These are phyloP conservation scores for Acanthosepion pharaonis DNA, from an alignment of 2,888 invertebrate genomes.

Conservation along the genomic window DNA sequence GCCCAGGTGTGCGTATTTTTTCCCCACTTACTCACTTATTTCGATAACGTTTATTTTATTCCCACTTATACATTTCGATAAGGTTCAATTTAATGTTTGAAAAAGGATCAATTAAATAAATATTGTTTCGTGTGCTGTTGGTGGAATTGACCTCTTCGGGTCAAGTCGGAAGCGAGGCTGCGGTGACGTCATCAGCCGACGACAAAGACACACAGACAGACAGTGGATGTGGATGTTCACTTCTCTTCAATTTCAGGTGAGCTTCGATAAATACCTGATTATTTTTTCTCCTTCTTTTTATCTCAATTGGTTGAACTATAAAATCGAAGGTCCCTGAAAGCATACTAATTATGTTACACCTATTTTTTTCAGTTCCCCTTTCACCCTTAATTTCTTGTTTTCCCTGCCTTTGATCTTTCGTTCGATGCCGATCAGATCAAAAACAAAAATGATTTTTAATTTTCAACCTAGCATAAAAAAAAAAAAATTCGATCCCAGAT, in stretches of 20 bases:
- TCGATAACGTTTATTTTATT: too few species aligned
- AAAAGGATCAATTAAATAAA: neutral
- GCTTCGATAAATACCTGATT: neutral
- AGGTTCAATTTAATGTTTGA: neutral
- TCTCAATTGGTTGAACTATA: neutral
- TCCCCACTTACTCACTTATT: too few species aligned
- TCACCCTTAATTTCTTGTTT: neutral
- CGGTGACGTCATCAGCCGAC: slow-evolving; percentile 34
- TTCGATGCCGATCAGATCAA: neutral
- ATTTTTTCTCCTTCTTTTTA: neutral
- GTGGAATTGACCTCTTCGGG: neutral
- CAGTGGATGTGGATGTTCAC: slow-evolving; percentile 44
- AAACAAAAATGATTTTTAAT: neutral
- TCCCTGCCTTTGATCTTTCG: neutral
- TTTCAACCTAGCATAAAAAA: neutral
- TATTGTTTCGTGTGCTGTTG: neutral
- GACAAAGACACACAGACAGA: slow-evolving; percentile 42
- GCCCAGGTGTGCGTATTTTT: too few species aligned
- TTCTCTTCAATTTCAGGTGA: slow-evolving; percentile 34
- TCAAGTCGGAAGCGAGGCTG: slow-evolving; percentile 41
- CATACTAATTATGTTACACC: too few species aligned
- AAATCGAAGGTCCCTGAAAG: neutral
- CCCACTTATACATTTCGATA: too few species aligned
- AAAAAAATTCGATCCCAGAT: neutral
- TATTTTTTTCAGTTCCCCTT: neutral